phyloP scores from a whole-genome alignment of 2,113 vertebrate genomes.

The Orientallactaga bullata region DNA sequence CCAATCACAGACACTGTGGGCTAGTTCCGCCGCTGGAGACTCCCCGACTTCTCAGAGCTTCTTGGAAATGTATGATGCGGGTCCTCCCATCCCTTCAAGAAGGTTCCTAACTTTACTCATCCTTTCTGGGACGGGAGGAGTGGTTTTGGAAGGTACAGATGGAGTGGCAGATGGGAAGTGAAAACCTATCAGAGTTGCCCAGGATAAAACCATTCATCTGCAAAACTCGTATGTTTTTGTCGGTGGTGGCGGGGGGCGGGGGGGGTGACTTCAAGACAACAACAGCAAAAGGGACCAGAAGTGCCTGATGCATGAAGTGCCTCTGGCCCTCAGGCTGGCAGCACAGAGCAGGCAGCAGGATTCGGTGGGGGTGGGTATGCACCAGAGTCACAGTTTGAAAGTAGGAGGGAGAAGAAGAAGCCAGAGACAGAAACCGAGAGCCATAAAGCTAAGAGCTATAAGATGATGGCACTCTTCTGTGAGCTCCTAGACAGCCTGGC shows the following conservation, averaged over 20 bases:
- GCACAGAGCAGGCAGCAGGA: neutral
- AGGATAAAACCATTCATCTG: conserved; percentile 85
- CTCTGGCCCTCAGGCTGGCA: conserved; percentile 46
- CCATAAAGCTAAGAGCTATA: no score
- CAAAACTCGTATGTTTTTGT: conserved; percentile 84
- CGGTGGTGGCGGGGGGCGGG: no score
- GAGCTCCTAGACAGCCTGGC: neutral
- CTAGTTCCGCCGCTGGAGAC: neutral
- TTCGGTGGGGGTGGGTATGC: accelerated
- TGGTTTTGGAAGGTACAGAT: conserved; percentile 83
- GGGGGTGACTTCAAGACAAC: conserved; percentile 65
- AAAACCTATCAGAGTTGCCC: conserved; percentile 83
- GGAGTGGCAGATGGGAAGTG: conserved; percentile 85
- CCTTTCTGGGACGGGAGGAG: conserved; percentile 68
- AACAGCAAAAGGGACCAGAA: conserved; percentile 73
- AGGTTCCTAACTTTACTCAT: conserved; percentile 68
- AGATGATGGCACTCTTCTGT: neutral
- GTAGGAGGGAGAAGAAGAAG: neutral
- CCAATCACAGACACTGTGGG: neutral
- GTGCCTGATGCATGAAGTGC: conserved; percentile 56
- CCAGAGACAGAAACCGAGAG: neutral
- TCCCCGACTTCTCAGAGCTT: neutral
- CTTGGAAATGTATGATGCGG: neutral
- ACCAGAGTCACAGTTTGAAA: accelerated
- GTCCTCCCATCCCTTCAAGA: accelerated